Evolutionary conservation across 2,113 vertebrate genomes (phyloP).

Genomic region (Corvus moneduloides): DNA sequence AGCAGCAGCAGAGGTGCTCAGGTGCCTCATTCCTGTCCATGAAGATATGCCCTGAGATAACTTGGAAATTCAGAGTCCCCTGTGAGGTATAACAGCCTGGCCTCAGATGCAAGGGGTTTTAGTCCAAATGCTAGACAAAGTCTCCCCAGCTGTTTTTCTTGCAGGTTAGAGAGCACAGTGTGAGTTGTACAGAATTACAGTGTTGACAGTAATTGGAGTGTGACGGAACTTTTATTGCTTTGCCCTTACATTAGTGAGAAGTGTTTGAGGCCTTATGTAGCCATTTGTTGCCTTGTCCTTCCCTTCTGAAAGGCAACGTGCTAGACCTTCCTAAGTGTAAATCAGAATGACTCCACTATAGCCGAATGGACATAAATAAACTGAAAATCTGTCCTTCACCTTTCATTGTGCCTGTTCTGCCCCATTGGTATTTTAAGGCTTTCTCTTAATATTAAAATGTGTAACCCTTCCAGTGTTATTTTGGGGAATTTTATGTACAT

Average conservation of each 20-base stretch:
- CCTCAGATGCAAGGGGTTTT: background rate
- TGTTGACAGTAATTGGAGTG: background rate
- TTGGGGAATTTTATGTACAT: background rate
- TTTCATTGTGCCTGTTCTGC: background rate
- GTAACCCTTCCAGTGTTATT: background rate
- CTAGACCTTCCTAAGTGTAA: background rate
- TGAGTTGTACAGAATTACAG: background rate
- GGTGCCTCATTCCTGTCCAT: background rate
- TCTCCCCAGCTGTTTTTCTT: background rate
- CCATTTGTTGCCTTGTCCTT: background rate
- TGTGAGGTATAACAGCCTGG: background rate
- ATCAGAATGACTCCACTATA: background rate
- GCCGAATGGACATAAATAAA: background rate
- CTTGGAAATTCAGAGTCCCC: background rate
- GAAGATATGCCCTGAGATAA: background rate
- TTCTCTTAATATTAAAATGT: background rate
- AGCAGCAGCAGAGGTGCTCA: background rate
- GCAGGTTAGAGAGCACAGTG: background rate
- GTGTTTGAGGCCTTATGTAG: background rate
- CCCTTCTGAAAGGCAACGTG: background rate
- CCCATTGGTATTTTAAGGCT: background rate
- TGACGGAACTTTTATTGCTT: background rate
- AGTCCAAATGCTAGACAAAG: background rate
- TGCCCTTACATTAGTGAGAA: background rate
- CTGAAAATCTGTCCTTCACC: background rate